Conservation (phyloP, 2,888 invertebrate genomes). For the Rhimphoctona megacephalus region DNA sequence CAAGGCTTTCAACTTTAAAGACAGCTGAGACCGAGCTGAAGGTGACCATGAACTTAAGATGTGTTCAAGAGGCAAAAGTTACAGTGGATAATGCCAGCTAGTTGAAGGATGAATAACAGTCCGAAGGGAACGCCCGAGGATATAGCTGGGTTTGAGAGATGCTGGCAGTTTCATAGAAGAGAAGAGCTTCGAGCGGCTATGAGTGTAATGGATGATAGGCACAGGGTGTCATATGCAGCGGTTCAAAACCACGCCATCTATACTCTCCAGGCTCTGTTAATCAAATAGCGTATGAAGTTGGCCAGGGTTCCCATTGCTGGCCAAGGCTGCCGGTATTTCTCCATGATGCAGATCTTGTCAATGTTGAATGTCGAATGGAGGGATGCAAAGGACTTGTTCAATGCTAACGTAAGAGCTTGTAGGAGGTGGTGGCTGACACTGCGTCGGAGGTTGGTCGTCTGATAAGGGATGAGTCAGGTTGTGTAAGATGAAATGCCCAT, state of each 20-base stretch:
- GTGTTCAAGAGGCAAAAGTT: background rate
- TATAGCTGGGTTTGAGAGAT: conserved; percentile 45
- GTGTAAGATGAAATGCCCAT: conserved; percentile 38
- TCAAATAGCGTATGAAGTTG: conserved; percentile 77
- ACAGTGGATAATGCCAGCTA: conserved; percentile 10
- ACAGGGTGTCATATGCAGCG: conserved; percentile 80
- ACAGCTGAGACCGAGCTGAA: background rate
- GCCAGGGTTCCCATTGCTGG: conserved; percentile 23
- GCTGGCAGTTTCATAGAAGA: conserved; percentile 24
- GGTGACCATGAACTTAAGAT: background rate
- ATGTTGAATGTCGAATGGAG: conserved; percentile 30
- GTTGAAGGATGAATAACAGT: conserved; percentile 15
- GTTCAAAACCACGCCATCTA: conserved; percentile 78
- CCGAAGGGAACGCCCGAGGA: conserved; percentile 31
- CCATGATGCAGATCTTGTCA: conserved; percentile 39
- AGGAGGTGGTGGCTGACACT: conserved; percentile 12
- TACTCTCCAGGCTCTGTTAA: conserved; percentile 78
- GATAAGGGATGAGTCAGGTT: conserved; percentile 59
- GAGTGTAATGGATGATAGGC: conserved; percentile 79
- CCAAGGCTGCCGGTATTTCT: conserved; percentile 37
- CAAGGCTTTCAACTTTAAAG: background rate
- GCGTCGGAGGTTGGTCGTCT: conserved; percentile 28
- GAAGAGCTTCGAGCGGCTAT: conserved; percentile 62
- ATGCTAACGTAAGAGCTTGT: conserved; percentile 29
- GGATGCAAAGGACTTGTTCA: conserved; percentile 38